A percentile compares a stretch with the other conserved stretches of the same genome.
phyloP scores from a whole-genome alignment of 2,888 invertebrate genomes.

The Lamellibrachia columna region DNA sequence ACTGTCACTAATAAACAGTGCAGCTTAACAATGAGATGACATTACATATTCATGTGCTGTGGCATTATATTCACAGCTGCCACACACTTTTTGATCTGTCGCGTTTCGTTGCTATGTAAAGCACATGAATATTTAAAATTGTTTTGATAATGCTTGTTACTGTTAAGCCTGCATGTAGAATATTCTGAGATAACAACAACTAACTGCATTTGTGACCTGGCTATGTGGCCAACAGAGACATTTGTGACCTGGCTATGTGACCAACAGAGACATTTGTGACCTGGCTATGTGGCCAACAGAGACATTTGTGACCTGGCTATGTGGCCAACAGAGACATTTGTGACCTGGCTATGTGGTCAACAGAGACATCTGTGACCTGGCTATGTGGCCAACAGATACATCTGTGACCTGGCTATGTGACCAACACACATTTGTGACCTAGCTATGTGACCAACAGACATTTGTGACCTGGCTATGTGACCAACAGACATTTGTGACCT shows the following conservation, averaged over 20 bases:
- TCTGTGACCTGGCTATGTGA: too few relatives aligned
- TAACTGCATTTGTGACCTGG: neutral
- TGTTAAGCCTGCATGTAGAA: neutral
- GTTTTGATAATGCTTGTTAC: neutral
- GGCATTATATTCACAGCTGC: neutral
- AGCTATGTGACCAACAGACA: neutral
- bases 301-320: too few relatives aligned
- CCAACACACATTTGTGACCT: too few relatives aligned
- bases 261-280: too few relatives aligned
- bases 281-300: too few relatives aligned
- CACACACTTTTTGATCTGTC: neutral
- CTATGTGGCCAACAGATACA: too few relatives aligned
- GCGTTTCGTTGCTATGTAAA: constrained; percentile 1
- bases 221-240: neutral
- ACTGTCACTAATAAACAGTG: neutral
- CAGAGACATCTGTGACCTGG: too few relatives aligned
- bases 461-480: too few relatives aligned
- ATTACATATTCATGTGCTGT: neutral
- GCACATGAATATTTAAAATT: neutral
- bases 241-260: neutral
- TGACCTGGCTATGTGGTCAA: too few relatives aligned
- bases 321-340: neutral
- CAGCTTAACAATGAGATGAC: neutral
- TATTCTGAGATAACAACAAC: neutral
- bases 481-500: neutral